Percentiles rank a stretch among this genome's conserved stretches.
phyloP scores from a whole-genome alignment of 2,888 invertebrate species.

The Steinernema hermaphroditum region DNA sequence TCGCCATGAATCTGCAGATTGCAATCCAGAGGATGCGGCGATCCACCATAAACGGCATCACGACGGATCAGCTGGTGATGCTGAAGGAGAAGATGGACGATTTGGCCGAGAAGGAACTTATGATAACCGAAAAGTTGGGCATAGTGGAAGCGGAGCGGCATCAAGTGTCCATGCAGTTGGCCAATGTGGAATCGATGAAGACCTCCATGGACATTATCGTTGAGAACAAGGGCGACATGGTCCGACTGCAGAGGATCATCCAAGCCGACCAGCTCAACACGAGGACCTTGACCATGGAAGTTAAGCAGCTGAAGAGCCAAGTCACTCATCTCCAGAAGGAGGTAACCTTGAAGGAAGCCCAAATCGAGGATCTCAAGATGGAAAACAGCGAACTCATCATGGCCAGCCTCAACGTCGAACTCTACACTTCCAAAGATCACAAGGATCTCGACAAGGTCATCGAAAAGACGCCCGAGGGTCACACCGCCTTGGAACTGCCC shows the following conservation, averaged over 20 bases:
- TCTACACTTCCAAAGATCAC: conserved; percentile 21
- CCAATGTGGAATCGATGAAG: conserved; percentile 34
- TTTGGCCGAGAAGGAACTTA: conserved; percentile 8
- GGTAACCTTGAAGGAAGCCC: conserved; percentile 15
- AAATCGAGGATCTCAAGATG: conserved; percentile 43
- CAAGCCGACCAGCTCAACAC: conserved; percentile 44
- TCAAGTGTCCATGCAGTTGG: background rate
- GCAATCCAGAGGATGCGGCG: conserved; percentile 33
- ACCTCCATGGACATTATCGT: conserved; percentile 37
- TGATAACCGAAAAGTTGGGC: background rate
- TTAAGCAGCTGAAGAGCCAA: conserved; percentile 43
- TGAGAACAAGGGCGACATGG: conserved; percentile 38
- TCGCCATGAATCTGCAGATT: conserved; percentile 29
- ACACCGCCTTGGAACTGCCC: conserved; percentile 13
- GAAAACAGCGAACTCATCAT: conserved; percentile 46
- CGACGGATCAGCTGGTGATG: conserved; percentile 22
- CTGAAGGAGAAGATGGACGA: conserved; percentile 27
- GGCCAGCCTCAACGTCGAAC: conserved; percentile 39
- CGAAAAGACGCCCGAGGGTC: background rate
- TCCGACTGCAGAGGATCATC: conserved; percentile 37
- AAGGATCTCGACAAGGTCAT: conserved; percentile 17
- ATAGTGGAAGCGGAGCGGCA: background rate
- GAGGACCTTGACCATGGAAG: conserved; percentile 36
- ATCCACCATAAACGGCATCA: conserved; percentile 10
- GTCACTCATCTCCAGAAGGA: conserved; percentile 42